Evolutionary conservation across 2,888 invertebrate genomes (phyloP), one percentile per base, ranked within the genome.

Genomic region (Dioctria rufipes): DNA sequence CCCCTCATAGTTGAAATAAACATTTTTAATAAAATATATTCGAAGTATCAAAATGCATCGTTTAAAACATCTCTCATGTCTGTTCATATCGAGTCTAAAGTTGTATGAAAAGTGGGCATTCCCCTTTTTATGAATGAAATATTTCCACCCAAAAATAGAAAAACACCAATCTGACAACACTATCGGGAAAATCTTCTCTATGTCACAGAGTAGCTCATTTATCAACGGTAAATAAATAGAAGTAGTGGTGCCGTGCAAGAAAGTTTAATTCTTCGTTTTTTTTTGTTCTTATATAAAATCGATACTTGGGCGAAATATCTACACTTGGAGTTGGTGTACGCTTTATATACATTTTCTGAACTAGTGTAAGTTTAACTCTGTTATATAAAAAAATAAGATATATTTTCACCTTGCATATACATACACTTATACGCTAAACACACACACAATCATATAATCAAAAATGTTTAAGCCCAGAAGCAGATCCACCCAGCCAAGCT

Each of bases 201-300:
- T 25, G 25, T n/a, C 40, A n/a, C n/a, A n/a, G n/a, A n/a, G n/a
- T 42, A 40, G 42, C 39, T 42, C 65, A 65, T 65, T 65, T 42
- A 65, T 65, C 65, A 65, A 65, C 65, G 40, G 65, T 65, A 65
- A 65, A 65, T 65, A 65, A 40, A 13, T 13, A 13, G 42, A 13
- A n/a, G 40, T n/a, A 5, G 63, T 3, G 25, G 65, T 42, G 11
- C 40, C n/a, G 61, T 6, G 37, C 13, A 13, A 25, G 25, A 25
- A 25, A 25, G 25, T 25, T 25, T 25, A 25, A 25, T 25, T 25
- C 25, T 25, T 25, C 25, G 25, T 25, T 25, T 25, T 25, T 25
- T 25, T 25, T 25, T 25, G 25, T n/a, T 37, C 37, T 37, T 63
- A 40, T 63, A 63, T 5, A 63, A 39, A 63, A 63, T 63, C 61